phyloP scores from a whole-genome alignment of 2,888 invertebrate genomes.

The Galerucella pusilla region DNA sequence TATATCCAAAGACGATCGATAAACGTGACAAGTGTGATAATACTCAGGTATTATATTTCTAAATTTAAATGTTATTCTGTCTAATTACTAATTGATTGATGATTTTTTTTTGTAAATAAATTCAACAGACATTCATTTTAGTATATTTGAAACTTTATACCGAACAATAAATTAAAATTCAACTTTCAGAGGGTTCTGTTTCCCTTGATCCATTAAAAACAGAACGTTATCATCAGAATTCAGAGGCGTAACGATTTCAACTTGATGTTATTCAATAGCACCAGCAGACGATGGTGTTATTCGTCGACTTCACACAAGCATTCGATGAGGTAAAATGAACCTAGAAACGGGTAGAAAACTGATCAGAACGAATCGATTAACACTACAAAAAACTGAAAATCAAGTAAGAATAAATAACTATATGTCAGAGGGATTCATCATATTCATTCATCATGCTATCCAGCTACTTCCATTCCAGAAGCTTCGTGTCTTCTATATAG shows the following conservation, averaged over 20 bases:
- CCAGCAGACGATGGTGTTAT: too few species aligned
- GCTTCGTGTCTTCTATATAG: too few species aligned
- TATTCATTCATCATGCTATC: too few species aligned
- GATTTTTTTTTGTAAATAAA: background rate
- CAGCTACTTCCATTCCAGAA: too few species aligned
- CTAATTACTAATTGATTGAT: constrained; percentile 10
- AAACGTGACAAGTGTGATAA: background rate
- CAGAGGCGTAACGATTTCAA: background rate
- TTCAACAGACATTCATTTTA: background rate
- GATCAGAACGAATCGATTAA: too few species aligned
- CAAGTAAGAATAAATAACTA: too few species aligned
- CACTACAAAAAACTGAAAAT: too few species aligned
- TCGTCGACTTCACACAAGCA: too few species aligned
- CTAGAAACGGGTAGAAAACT: too few species aligned
- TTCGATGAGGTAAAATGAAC: too few species aligned
- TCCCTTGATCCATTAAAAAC: constrained; percentile 15
- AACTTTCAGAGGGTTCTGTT: constrained; percentile 8
- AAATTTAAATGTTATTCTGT: constrained; percentile 1
- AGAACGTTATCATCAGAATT: background rate
- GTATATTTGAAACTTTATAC: constrained; percentile 7
- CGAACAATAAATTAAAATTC: background rate
- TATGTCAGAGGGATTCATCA: too few species aligned
- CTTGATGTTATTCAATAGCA: background rate
- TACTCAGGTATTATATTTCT: constrained; percentile 6
- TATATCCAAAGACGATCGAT: background rate